Evolutionary conservation across 92 coral and sea anemone species (phyloP).

Genomic region (Phenganax marumi): DNA sequence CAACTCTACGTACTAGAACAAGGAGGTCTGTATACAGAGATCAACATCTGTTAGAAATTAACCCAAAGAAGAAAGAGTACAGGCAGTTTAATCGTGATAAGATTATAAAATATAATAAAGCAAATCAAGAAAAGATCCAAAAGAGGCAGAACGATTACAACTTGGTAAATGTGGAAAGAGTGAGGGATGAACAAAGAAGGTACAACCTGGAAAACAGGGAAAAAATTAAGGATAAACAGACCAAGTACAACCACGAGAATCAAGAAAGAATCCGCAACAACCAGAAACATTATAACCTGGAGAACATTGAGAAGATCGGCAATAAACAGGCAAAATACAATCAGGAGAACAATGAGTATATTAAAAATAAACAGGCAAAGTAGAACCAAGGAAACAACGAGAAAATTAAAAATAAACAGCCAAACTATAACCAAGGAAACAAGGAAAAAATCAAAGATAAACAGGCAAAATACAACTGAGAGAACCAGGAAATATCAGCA

Average conservation of each 20-base stretch:
- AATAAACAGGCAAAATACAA: background rate
- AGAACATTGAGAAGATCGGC: background rate
- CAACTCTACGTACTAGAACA: slow-evolving; percentile 1
- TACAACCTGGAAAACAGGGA: background rate
- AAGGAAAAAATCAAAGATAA: background rate
- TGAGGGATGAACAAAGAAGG: background rate
- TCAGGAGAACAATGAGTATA: background rate
- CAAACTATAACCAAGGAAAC: too few species aligned
- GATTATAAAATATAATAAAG: slow-evolving; percentile 9
- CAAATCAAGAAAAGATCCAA: slow-evolving; percentile 19
- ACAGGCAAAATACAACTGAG: background rate
- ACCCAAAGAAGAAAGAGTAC: slow-evolving; percentile 29
- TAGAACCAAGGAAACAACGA: too few species aligned
- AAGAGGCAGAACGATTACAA: slow-evolving; percentile 2
- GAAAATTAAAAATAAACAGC: too few species aligned
- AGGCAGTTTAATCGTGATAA: slow-evolving; percentile 20
- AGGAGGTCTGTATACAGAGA: slow-evolving; percentile 13
- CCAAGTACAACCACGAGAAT: background rate
- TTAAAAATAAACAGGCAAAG: background rate
- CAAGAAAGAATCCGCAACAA: background rate
- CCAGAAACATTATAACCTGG: background rate
- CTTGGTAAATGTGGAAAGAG: background rate
- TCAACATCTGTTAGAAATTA: slow-evolving; percentile 10
- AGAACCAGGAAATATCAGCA: background rate
- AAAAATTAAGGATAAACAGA: background rate